phyloP scores from a whole-genome alignment of 2,113 vertebrate genomes.

The Natator depressus region DNA sequence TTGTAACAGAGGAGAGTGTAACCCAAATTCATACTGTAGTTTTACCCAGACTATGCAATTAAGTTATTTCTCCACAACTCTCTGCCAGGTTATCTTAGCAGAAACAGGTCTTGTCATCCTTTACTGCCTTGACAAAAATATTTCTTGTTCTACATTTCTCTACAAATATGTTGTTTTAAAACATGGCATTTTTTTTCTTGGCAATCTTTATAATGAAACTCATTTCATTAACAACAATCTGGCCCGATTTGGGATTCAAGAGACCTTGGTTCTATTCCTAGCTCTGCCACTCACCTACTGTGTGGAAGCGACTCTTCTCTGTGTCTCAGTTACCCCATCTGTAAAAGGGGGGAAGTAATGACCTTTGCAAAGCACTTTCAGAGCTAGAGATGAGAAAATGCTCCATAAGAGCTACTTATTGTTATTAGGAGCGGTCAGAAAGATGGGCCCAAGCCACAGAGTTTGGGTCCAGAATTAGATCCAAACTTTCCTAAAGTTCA shows the following conservation, averaged over 20 bases:
- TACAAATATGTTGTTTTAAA: background rate
- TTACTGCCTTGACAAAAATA: slow-evolving; percentile 1
- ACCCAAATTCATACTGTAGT: slow-evolving; percentile 1
- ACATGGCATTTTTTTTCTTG: background rate
- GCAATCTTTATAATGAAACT: background rate
- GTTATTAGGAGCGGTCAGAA: background rate
- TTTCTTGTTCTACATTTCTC: slow-evolving; percentile 20
- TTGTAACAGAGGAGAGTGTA: background rate
- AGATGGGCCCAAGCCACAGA: background rate
- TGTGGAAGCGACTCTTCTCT: background rate
- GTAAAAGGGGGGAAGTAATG: background rate
- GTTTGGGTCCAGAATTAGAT: background rate
- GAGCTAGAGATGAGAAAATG: background rate
- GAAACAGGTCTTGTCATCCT: background rate
- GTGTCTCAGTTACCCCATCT: background rate
- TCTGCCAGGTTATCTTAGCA: background rate
- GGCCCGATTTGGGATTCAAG: background rate
- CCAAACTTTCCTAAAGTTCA: background rate
- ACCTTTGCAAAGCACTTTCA: background rate
- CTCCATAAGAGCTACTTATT: background rate
- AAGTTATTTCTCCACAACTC: slow-evolving; percentile 28
- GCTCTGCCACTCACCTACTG: background rate
- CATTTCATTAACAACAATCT: background rate
- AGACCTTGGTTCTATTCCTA: background rate
- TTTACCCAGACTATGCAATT: slow-evolving; percentile 3